Evolutionary conservation across 2,888 invertebrate genomes (phyloP).

Genomic region (Lucinisca nassula): DNA sequence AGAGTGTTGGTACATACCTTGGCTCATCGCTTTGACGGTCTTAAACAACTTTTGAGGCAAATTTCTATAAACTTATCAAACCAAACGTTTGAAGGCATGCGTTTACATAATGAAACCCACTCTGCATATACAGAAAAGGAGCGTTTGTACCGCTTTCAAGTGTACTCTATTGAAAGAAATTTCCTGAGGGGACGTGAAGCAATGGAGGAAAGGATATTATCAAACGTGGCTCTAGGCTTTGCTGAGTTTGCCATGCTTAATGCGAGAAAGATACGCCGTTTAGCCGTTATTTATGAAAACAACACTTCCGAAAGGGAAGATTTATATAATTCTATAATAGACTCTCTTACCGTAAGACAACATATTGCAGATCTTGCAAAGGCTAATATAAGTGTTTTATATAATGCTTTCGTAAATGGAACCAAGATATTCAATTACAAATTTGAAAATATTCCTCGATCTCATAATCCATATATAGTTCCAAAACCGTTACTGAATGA

Average conservation of each 20-base stretch:
- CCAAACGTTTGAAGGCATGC: constrained; percentile 52
- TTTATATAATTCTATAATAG: constrained; percentile 66
- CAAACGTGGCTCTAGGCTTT: constrained; percentile 72
- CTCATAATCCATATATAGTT: constrained; percentile 72
- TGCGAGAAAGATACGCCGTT: constrained; percentile 52
- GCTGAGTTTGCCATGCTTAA: constrained; percentile 74
- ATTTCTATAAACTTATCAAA: constrained; percentile 53
- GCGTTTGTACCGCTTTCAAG: constrained; percentile 75
- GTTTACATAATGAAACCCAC: constrained; percentile 52
- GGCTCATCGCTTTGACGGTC: constrained; percentile 30
- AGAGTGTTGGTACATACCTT: constrained; percentile 41
- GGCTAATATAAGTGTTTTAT: constrained; percentile 74
- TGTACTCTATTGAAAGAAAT: constrained; percentile 75
- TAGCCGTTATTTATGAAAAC: constrained; percentile 27
- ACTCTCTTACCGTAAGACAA: constrained; percentile 67
- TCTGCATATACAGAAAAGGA: constrained; percentile 66
- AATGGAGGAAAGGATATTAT: constrained; percentile 81
- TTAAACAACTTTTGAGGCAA: constrained; percentile 52
- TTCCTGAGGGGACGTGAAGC: constrained; percentile 79
- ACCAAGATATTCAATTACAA: constrained; percentile 76
- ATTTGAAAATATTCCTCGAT: constrained; percentile 65
- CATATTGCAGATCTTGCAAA: constrained; percentile 73
- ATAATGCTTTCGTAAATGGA: constrained; percentile 75
- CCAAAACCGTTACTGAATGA: constrained; percentile 76
- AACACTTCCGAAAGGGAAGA: constrained; percentile 35